Evolutionary conservation across 2,797 vertebrate genomes (phyloP).

Genomic region (Scarus forsteni): DNA sequence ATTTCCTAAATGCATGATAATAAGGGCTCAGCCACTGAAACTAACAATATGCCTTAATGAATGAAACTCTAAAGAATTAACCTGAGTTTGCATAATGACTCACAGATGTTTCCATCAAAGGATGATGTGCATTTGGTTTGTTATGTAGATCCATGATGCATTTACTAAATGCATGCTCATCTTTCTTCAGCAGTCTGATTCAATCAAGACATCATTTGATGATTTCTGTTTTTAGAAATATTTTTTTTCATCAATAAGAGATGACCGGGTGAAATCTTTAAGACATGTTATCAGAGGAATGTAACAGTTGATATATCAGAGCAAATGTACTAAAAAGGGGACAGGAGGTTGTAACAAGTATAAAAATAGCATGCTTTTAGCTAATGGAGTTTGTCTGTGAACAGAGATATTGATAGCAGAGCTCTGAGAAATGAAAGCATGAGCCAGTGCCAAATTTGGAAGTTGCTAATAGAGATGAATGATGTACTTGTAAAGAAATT

Average conservation of each 20-base stretch:
- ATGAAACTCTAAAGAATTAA: constrained; percentile 97
- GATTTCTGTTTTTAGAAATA: constrained; percentile 86
- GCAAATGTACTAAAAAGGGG: constrained; percentile 88
- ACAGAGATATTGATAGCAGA: constrained; percentile 53
- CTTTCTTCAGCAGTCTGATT: constrained; percentile 91
- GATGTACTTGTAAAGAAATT: constrained; percentile 23
- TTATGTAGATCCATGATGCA: constrained; percentile 83
- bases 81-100: constrained; percentile 89
- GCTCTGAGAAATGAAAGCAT: constrained; percentile 65
- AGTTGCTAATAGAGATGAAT: constrained; percentile 32
- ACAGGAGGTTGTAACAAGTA: constrained; percentile 82
- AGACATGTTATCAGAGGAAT: constrained; percentile 77
- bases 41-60: constrained; percentile 98
- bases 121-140: constrained; percentile 86
- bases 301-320: constrained; percentile 87
- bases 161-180: constrained; percentile 90
- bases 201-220: constrained; percentile 93
- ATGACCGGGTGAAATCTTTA: constrained; percentile 87
- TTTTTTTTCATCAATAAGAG: constrained; percentile 72
- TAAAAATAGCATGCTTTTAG: constrained; percentile 86
- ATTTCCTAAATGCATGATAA: constrained; percentile 98
- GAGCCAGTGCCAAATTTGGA: constrained; percentile 83
- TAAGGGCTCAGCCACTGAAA: constrained; percentile 93
- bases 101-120: constrained; percentile 92
- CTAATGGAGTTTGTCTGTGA: constrained; percentile 85